These are phyloP conservation scores for Triplophysa siluroides DNA, from an alignment of 2,113 vertebrate genomes.

Conservation along the genomic window DNA sequence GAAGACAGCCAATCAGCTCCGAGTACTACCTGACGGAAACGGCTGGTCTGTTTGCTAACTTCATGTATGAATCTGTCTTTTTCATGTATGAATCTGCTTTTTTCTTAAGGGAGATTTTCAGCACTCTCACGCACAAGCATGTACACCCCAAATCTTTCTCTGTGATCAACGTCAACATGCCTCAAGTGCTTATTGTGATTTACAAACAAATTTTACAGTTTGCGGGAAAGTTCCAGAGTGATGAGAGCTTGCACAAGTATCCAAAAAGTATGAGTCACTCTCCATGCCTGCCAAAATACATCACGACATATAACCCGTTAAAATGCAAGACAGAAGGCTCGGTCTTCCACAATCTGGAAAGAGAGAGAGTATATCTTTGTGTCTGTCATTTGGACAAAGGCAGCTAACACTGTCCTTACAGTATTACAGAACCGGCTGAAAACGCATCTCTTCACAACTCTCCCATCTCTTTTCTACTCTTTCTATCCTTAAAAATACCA, in stretches of 20 bases:
- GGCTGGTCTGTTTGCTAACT: no score
- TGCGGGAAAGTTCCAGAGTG: not conserved
- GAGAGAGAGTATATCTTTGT: not conserved
- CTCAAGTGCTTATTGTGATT: conserved; percentile 1
- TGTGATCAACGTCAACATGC: not conserved
- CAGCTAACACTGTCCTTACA: not conserved
- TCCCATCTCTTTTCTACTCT: no score
- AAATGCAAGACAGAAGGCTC: conserved; percentile 20
- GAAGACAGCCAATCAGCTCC: no score
- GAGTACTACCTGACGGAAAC: no score
- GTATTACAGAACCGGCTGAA: not conserved
- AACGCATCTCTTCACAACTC: no score
- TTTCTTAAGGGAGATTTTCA: not conserved
- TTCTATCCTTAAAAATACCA: no score
- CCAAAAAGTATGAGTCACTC: conserved; percentile 33
- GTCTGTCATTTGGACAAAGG: not conserved
- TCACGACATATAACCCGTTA: conserved; percentile 3
- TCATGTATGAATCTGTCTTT: no score
- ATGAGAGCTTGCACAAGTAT: not conserved
- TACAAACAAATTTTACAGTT: not conserved
- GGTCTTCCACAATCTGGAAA: conserved; percentile 15
- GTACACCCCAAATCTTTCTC: conserved; percentile 2
- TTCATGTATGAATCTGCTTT: no score
- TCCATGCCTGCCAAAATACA: conserved; percentile 16
- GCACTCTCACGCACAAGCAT: not conserved